phyloP scores from a whole-genome alignment of 2,888 invertebrate species.

The Gandaritis pyraliata region DNA sequence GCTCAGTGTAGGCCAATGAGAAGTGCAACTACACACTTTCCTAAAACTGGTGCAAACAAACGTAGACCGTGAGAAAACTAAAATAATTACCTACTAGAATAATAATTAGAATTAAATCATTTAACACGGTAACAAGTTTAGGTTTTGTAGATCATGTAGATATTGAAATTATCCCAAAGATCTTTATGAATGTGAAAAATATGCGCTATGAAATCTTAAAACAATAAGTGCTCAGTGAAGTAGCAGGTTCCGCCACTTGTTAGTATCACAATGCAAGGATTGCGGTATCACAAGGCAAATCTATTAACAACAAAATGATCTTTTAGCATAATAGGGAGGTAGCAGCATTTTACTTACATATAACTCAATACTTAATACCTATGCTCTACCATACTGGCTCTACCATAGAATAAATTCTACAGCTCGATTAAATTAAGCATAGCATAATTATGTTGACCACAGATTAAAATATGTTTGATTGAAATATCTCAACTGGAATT shows the following conservation, averaged over 20 bases:
- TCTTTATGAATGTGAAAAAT: slow-evolving; percentile 6
- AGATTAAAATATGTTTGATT: too few relatives aligned
- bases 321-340: neutral
- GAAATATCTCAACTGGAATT: too few relatives aligned
- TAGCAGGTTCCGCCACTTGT: slow-evolving; percentile 19
- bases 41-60: neutral
- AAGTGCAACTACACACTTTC: neutral
- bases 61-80: neutral
- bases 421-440: too few relatives aligned
- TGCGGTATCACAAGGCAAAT: slow-evolving; percentile 29
- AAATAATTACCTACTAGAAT: neutral
- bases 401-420: too few relatives aligned
- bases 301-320: slow-evolving; percentile 9
- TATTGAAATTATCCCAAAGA: neutral
- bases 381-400: too few relatives aligned
- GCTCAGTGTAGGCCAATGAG: too few relatives aligned
- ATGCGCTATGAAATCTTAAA: neutral
- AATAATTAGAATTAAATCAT: too few relatives aligned
- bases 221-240: slow-evolving; percentile 29
- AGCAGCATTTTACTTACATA: neutral
- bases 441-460: too few relatives aligned
- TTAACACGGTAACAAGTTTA: neutral
- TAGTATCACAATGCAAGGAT: slow-evolving; percentile 39
- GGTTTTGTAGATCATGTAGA: neutral
- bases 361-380: too few relatives aligned